Evolutionary conservation across 2,797 vertebrate genomes (phyloP).

Genomic region (Tachyglossus aculeatus): DNA sequence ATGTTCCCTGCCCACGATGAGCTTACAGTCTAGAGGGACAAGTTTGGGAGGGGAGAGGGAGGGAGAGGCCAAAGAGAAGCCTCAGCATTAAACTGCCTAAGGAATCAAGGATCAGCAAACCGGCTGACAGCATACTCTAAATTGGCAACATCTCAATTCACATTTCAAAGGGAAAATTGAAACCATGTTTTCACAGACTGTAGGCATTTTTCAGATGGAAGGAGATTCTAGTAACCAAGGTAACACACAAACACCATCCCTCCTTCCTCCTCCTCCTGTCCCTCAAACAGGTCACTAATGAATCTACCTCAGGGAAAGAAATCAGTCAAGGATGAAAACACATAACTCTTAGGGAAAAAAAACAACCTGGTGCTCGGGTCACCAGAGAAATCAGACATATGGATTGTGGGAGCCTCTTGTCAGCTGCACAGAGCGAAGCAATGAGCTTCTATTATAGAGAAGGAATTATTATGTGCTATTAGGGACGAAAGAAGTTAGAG

Average conservation of each 20-base stretch:
- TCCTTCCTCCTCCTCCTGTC: constrained; percentile 12
- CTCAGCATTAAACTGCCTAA: constrained; percentile 24
- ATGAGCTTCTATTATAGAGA: constrained; percentile 12
- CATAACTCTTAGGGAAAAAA: constrained; percentile 18
- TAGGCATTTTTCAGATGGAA: constrained; percentile 41
- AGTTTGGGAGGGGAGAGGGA: not conserved
- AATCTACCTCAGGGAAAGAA: constrained; percentile 41
- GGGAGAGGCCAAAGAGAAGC: constrained; percentile 34
- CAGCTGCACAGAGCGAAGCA: constrained; percentile 3
- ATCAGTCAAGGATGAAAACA: constrained; percentile 48
- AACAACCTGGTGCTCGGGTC: not conserved
- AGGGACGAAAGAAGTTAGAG: no score
- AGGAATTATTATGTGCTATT: no score
- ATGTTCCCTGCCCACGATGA: no score
- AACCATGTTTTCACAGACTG: constrained; percentile 50
- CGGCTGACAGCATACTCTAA: constrained; percentile 47
- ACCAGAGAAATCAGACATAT: constrained; percentile 12
- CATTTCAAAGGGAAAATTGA: constrained; percentile 57
- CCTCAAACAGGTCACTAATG: constrained; percentile 40
- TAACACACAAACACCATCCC: constrained; percentile 38
- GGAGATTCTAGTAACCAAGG: constrained; percentile 45
- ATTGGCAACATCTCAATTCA: constrained; percentile 15
- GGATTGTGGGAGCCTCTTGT: constrained; percentile 11
- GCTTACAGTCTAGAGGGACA: not conserved
- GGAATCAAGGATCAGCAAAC: constrained; percentile 18